Percentiles rank a stretch among this genome's conserved stretches.
Conservation (phyloP, 53 echinoderm and acorn worm species). For the Echinometra lucunter region DNA sequence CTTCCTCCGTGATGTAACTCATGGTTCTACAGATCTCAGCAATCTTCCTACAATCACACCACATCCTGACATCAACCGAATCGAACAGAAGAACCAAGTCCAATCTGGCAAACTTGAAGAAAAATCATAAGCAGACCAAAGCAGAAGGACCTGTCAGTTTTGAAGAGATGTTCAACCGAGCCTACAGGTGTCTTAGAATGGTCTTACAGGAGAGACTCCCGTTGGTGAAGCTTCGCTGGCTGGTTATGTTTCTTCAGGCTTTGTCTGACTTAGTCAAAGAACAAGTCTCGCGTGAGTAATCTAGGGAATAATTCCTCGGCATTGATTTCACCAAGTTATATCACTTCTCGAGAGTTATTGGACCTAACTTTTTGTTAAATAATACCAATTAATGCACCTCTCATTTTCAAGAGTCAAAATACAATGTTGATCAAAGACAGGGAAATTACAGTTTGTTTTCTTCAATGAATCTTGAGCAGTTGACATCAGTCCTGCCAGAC, state of each 20-base stretch:
- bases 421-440: not conserved
- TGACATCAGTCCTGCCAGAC: not conserved
- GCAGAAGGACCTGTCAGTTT: not conserved
- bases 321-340: not conserved
- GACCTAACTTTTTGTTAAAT: no score
- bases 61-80: not conserved
- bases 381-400: no score
- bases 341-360: no score
- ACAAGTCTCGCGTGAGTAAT: slow-evolving; percentile 59
- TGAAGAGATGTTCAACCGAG: slow-evolving; percentile 68
- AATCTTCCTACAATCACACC: not conserved
- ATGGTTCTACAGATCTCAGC: not conserved
- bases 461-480: no score
- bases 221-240: slow-evolving; percentile 81
- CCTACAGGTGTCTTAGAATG: slow-evolving; percentile 73
- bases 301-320: not conserved
- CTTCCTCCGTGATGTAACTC: not conserved
- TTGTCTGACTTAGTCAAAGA: slow-evolving; percentile 75
- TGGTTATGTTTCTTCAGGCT: slow-evolving; percentile 75
- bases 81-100: not conserved
- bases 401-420: no score
- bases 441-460: no score
- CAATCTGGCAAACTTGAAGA: not conserved
- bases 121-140: not conserved
- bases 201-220: slow-evolving; percentile 79